Base-by-base conservation (phyloP, 2,888 invertebrate species). In the Spatulosminthurus flaviceps region DNA sequence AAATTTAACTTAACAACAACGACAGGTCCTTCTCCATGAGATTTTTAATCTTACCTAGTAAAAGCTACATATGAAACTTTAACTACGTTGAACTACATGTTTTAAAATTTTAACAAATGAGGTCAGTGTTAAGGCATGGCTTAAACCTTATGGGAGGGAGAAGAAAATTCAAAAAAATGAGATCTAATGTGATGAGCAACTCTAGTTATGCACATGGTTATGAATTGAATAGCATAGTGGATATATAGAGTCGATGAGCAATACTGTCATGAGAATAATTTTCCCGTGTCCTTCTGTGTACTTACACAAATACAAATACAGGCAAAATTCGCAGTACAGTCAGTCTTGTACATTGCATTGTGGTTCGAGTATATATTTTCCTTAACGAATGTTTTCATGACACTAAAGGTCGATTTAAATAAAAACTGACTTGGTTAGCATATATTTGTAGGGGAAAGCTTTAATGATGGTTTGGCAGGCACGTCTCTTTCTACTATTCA, bases 321-420 rank as follows among this genome's bases (percentile, higher is more conserved):
- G 4, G n/a, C 16, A 2, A 51, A 51, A 51, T 51, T 51, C 16
- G 16, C 5, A 51, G 51, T 19, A 51, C 16, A 51, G 5, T 51
- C 16, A 51, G 51, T 51, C 16, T 51, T 51, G 1, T 9, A 2
- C 1, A 11, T 16, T 51, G 1, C 51, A 19, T 16, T 11, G 5
- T 51, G n/a, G 51, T 51, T 2, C 7, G 16, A 51, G n/a, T 13
- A 2, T 13, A n/a, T n/a, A 19, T 51, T 51, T 51, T 51, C 51
- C 51, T 51, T 51, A 51, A 51, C 51, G 51, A 51, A 51, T 16
- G n/a, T 51, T 51, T 51, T 51, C 51, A 51, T 51, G 51, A 51
- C 16, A 16, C 41, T 51, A 51, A 51, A 51, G 51, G 51, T 51
- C n/a, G 16, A 51, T 51, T 51, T 19, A 19, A 51, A 51, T 51